Evolutionary conservation across 2,888 invertebrate species (phyloP), one percentile per base, ranked within the genome.

Genomic region (Syritta pipiens): DNA sequence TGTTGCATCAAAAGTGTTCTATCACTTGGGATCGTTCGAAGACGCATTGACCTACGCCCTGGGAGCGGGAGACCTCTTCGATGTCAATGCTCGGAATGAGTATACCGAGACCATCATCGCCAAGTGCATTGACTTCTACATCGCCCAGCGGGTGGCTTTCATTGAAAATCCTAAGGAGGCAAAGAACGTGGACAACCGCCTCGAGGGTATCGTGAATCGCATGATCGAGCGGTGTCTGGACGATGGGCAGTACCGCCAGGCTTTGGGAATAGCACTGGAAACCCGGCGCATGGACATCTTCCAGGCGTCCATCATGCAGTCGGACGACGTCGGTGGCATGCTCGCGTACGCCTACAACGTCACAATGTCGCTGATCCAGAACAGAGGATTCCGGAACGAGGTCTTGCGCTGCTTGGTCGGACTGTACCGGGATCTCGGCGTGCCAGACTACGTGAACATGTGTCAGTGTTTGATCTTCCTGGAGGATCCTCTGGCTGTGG

Each of bases 381-480:
- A 98, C 88, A 93, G 96, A 59, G 95, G 95, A 19, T 99, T 98
- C 88, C 93, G 99, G 9, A 96, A 96, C 88, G 94, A 94, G 77
- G 96, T 99, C 5, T 91, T 99, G 32, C 92, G 96, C 19, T 94
- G 96, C 12, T 90, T 99, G 62, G 97, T 99, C 4, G 94, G 93
- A 59, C 91, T 99, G 1, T 99, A 99, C 88, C 92, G 95, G 82
- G 95, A 95, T 63, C 91, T 98, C 32, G 93, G 94, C 19, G 94
- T 96, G 22, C 97, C 99, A 0, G 99, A 99, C 88, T 99, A 97
- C 88, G 98, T 99, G 12, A 98, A 96, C 88, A 98, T 99, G 95
- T 97, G 97, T 85, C 97, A 99, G 90, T 99, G 98, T 88, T 92
- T 98, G 68, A 99, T 99, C 83, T 98, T 98, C 88, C 90, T 99